These are phyloP conservation scores for Mionectes macconnelli DNA, from an alignment of 2,113 vertebrate species.

Conservation along the genomic window DNA sequence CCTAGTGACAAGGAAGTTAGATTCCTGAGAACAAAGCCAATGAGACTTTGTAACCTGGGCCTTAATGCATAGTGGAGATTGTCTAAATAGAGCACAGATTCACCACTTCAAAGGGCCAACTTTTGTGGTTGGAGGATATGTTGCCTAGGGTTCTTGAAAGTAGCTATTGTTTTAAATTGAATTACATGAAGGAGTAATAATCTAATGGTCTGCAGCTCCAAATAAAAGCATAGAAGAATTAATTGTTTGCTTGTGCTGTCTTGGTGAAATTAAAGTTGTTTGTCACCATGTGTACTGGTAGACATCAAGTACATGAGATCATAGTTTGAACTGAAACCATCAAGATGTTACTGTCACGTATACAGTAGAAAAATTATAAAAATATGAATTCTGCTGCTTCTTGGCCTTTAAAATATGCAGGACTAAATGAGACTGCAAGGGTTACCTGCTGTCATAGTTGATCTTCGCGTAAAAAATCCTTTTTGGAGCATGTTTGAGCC, in stretches of 20 bases:
- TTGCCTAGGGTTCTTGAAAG: not conserved
- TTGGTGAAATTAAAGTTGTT: not conserved
- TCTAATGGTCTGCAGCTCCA: not conserved
- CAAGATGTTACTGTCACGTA: not conserved
- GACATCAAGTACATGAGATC: not conserved
- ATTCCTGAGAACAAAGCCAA: not conserved
- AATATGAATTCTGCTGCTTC: not conserved
- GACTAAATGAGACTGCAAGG: not conserved
- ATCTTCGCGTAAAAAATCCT: not conserved
- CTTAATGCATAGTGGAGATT: not conserved
- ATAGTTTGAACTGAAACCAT: not conserved
- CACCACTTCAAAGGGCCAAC: not conserved
- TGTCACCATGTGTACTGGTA: not conserved
- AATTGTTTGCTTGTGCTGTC: not conserved
- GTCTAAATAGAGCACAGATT: not conserved
- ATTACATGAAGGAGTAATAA: not conserved
- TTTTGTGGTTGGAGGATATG: not conserved
- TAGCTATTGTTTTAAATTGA: not conserved
- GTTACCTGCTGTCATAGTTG: not conserved
- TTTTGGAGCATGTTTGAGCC: rapidly evolving
- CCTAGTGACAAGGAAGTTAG: not conserved
- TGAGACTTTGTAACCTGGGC: not conserved
- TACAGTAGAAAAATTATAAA: not conserved
- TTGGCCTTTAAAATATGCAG: not conserved
- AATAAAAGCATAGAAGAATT: not conserved